phyloP scores from a whole-genome alignment of 2,113 vertebrate genomes.

The Ahaetulla prasina region DNA sequence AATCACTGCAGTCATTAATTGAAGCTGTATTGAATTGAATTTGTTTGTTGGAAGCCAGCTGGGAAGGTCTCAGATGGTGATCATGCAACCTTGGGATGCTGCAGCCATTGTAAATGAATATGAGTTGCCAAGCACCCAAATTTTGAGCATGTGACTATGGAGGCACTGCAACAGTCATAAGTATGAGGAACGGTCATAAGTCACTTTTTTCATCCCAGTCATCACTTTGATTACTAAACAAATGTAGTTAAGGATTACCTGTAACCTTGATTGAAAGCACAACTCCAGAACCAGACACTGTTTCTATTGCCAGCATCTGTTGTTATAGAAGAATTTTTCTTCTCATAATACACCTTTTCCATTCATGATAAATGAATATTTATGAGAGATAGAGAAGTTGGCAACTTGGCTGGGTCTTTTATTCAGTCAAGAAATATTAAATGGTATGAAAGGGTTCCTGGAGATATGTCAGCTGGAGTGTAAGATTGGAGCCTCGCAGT shows the following conservation, averaged over 20 bases:
- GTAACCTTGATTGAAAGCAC: slow-evolving; percentile 4
- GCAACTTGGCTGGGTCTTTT: not conserved
- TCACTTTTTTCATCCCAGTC: not conserved
- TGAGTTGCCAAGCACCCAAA: not conserved
- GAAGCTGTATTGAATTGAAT: not conserved
- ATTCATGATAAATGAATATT: not conserved
- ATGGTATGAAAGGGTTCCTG: not conserved
- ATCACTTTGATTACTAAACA: not conserved
- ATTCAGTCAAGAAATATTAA: not conserved
- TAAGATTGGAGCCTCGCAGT: not conserved
- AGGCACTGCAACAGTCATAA: not conserved
- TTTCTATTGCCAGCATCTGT: slow-evolving; percentile 1
- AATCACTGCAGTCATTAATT: not conserved
- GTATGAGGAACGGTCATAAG: not conserved
- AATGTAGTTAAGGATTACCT: not conserved
- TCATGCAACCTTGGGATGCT: not conserved
- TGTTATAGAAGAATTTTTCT: not conserved
- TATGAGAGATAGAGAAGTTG: not conserved
- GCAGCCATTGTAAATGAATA: not conserved
- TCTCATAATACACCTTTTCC: not conserved
- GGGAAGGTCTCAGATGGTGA: not conserved
- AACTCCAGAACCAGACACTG: slow-evolving; percentile 16
- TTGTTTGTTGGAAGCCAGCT: not conserved
- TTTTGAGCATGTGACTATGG: not conserved
- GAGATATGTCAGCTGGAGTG: too few relatives aligned